Evolutionary conservation across 2,888 invertebrate genomes (phyloP), one percentile per base, ranked within the genome.

Genomic region (Diloba caeruleocephala): DNA sequence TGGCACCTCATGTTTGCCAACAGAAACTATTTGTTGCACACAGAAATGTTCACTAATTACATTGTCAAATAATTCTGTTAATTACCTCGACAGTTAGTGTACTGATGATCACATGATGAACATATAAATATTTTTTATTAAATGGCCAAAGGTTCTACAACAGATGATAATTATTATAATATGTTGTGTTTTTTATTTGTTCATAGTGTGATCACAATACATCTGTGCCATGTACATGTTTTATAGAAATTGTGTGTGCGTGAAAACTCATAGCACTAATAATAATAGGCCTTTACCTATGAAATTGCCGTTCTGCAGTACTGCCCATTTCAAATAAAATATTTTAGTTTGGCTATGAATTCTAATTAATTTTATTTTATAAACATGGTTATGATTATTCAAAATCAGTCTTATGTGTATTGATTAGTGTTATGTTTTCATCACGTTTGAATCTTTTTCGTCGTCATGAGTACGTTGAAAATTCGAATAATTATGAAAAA

Each of bases 1-100:
- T 67, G 50, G 50, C 63, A 55, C 14, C 21, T 3, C 15, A 37
- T 19, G 8, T 26, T 23, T 28, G 52, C 17, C 59, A 44, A 37
- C 23, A 21, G 2, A 45, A 32, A 46, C 9, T 23, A 41, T 39
- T 26, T 39, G 28, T 29, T 14, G 9, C 10, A 13, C 12, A 46
- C 8, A 5, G 32, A 45, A 46, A 9, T n/a, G 9, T 50, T 41
- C 4, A 17, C 17, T 42, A 46, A 50, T 38, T 25, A 68, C 13
- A 10, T 8, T 44, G 12, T 37, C 17, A 39, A 44, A 29, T 44
- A 26, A 41, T 26, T 38, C 14, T 31, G 15, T 14, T 66, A 46
- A 59, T 66, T 50, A 33, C 9, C 17, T 28, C 0, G 13, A 28
- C 23, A 43, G 17, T 33, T 48, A 33, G 25, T 36, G 29, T 12